Percentiles rank a stretch among this genome's conserved stretches.
Evolutionary conservation across 1,140 invertebrate genomes (phyloP).

Genomic region (Drosophila erecta): DNA sequence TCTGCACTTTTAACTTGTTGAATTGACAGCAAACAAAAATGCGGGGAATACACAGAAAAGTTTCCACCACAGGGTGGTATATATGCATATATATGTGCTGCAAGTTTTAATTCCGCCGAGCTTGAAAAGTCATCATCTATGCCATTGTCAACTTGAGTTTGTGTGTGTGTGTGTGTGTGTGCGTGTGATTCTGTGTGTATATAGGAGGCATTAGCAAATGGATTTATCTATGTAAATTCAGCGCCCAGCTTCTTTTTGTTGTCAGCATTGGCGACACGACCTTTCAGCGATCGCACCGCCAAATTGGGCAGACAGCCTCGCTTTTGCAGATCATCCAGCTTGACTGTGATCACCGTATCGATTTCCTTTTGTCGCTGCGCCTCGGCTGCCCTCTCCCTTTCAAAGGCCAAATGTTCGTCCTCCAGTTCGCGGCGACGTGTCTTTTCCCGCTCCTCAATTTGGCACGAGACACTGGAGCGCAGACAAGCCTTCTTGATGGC

Average conservation of each 20-base stretch:
- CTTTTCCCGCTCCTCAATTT: constrained; percentile 64
- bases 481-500: constrained; percentile 44
- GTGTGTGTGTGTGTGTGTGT: constrained; percentile 3
- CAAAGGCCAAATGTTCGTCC: constrained; percentile 39
- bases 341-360: constrained; percentile 64
- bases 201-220: not conserved
- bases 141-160: constrained; percentile 15
- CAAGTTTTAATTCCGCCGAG: constrained; percentile 53
- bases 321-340: constrained; percentile 56
- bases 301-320: constrained; percentile 51
- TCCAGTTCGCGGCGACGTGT: constrained; percentile 52
- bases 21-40: constrained; percentile 9
- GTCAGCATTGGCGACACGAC: constrained; percentile 42
- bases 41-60: constrained; percentile 27
- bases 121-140: constrained; percentile 23
- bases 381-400: constrained; percentile 22
- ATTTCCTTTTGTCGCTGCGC: constrained; percentile 59
- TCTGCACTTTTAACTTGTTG: constrained; percentile 30
- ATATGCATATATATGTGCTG: constrained; percentile 20
- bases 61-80: constrained; percentile 23
- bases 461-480: constrained; percentile 42
- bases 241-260: constrained; percentile 46
- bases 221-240: constrained; percentile 17
- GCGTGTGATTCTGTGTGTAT: not conserved
- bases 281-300: constrained; percentile 41